These are phyloP conservation scores for Hydropsyche betteni DNA, from an alignment of 2,888 invertebrate species.

Conservation along the genomic window DNA sequence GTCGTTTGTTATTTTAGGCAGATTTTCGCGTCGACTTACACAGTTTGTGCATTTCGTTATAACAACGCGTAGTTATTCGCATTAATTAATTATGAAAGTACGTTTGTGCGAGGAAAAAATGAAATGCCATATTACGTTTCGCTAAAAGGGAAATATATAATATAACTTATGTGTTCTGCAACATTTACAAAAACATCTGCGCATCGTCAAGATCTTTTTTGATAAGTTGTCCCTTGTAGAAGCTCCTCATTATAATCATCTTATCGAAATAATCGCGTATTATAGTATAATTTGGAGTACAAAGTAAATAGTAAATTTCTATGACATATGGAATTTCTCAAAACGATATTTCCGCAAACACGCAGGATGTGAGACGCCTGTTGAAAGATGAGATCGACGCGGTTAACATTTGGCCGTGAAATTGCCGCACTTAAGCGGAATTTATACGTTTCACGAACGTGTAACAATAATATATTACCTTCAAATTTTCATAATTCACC, in stretches of 20 bases:
- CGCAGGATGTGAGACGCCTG: background rate
- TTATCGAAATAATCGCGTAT: too few relatives aligned
- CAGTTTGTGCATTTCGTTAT: conserved; percentile 1
- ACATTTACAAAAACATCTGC: too few relatives aligned
- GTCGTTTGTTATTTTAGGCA: conserved; percentile 7
- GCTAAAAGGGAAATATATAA: background rate
- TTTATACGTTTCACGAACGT: background rate
- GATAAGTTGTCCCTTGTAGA: too few relatives aligned
- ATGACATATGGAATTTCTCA: too few relatives aligned
- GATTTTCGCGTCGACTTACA: background rate
- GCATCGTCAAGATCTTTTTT: too few relatives aligned
- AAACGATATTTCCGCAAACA: too few relatives aligned
- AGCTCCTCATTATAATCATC: too few relatives aligned
- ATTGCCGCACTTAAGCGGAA: background rate
- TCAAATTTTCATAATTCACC: too few relatives aligned
- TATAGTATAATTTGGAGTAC: too few relatives aligned
- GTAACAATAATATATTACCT: background rate
- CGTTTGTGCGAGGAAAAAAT: background rate
- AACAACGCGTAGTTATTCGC: background rate
- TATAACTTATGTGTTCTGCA: too few relatives aligned
- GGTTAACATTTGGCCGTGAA: background rate
- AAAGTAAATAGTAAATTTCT: too few relatives aligned
- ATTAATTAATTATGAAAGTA: background rate
- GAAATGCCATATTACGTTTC: too few relatives aligned
- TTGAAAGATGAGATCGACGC: conserved; percentile 4